Evolutionary conservation across 2,113 vertebrate genomes (phyloP), one percentile per base, ranked within the genome.

Genomic region (Scopus umbretta): DNA sequence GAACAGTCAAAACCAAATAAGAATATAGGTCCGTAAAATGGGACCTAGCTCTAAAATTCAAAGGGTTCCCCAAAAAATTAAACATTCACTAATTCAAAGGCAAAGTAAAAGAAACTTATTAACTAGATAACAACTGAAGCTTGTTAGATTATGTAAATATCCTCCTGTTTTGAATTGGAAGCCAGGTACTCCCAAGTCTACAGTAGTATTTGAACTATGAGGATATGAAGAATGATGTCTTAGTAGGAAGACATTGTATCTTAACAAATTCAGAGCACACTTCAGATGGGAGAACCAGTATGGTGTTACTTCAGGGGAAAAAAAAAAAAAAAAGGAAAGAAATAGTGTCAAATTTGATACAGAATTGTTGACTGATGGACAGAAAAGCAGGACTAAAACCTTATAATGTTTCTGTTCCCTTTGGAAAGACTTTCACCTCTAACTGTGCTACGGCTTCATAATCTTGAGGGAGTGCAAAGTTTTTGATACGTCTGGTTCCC

Each of bases 231-330:
- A 80, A 38, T 38, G 5, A 7, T 59, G 45, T 21, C 40, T 56
- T 59, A 34, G 11, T 5, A 61, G 11, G 27, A 68, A 30, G 32
- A 61, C 9, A 43, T 12, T 53, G 16, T 74, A 15, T n/a, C 20
- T 72, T 61, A 34, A 38, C 2, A 80, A 52, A 52, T 34, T n/a
- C 5, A 74, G 15, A 70, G 3, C 8, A 22, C 15, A 5, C 6
- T 49, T 91, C 18, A 61, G 13, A 61, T 56, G 43, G 27, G 43
- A 80, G 15, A 65, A 68, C 5, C 19, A 9, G 1, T 14, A 27
- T 19, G 16, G 23, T 18, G 5, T 2, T 76, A 43, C 6, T 61
- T 63, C 1, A 1, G 13, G 26, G 14, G 5, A 3, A 12, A 30
- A 14, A 30, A 29, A 21, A 22, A 16, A 22, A 29, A 19, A 40